phyloP scores from a whole-genome alignment of 2,113 vertebrate genomes.

The Pseudopodoces humilis region DNA sequence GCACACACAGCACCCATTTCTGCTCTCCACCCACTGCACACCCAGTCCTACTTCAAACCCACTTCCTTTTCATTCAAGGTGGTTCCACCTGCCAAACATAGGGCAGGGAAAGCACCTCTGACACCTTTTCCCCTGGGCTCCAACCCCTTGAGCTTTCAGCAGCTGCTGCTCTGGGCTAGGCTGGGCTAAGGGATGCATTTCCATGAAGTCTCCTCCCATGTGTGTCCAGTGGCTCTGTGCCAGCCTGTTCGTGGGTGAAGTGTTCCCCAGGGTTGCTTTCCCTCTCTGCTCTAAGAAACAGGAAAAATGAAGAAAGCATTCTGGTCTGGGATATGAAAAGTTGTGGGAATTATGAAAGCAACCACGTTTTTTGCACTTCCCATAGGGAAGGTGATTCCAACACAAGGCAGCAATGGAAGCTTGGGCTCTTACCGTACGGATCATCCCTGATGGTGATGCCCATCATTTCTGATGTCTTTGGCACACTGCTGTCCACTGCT shows the following conservation, averaged over 20 bases:
- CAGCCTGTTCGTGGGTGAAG: not conserved
- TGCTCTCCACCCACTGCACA: not conserved
- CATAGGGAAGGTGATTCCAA: not conserved
- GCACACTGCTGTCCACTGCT: constrained; percentile 87
- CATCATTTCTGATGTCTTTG: constrained; percentile 58
- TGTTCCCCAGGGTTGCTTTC: not conserved
- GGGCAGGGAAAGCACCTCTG: not conserved
- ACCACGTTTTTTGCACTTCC: not conserved
- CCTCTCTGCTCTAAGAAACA: not conserved
- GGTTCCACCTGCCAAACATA: not conserved
- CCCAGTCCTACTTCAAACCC: not conserved
- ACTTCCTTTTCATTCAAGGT: not conserved
- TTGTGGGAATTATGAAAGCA: not conserved
- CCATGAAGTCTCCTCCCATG: not conserved
- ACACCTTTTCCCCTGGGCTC: not conserved
- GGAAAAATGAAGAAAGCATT: not conserved
- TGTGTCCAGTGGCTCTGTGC: not conserved
- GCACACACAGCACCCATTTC: not conserved
- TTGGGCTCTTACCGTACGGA: constrained; percentile 69
- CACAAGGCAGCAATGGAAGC: rapidly evolving
- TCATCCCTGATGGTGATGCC: constrained; percentile 88
- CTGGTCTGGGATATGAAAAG: not conserved
- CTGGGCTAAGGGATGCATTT: not conserved
- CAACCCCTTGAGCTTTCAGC: not conserved
- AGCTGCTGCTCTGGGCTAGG: not conserved